Conservation (phyloP, 1,140 invertebrate species). For the Drosophila leontia region DNA sequence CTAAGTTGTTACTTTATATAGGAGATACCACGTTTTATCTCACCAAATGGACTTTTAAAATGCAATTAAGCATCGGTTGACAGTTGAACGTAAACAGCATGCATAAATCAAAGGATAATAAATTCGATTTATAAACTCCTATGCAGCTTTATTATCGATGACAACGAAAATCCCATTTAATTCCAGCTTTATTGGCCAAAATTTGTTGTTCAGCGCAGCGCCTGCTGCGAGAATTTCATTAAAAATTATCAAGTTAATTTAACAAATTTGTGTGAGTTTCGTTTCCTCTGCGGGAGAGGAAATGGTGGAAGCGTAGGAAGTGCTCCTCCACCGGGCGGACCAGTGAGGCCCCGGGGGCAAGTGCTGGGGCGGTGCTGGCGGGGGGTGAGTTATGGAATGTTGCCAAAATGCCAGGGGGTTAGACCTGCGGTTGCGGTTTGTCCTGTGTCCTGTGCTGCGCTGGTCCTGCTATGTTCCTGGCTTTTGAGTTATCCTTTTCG, state of each 20-base stretch:
- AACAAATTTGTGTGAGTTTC: constrained; percentile 34
- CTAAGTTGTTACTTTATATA: not conserved
- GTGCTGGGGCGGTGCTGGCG: not conserved
- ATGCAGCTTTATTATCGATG: constrained; percentile 27
- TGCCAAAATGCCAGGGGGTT: constrained; percentile 44
- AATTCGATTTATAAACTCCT: constrained; percentile 22
- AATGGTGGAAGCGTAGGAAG: not conserved
- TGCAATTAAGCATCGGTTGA: not conserved
- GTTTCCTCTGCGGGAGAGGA: constrained; percentile 11
- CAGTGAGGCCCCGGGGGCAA: not conserved
- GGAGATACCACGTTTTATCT: not conserved
- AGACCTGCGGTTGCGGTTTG: constrained; percentile 45
- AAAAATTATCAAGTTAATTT: constrained; percentile 54
- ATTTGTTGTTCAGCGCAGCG: constrained; percentile 10
- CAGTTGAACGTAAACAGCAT: constrained; percentile 2
- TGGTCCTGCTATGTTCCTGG: constrained; percentile 19
- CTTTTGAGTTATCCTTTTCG: constrained; percentile 49
- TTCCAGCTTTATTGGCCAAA: constrained; percentile 30
- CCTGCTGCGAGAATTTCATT: constrained; percentile 40
- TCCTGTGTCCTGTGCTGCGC: constrained; percentile 13
- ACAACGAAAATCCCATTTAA: constrained; percentile 18
- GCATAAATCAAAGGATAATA: constrained; percentile 30
- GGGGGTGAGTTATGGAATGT: constrained; percentile 38
- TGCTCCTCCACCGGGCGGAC: not conserved
- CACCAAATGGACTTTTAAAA: not conserved